These are phyloP conservation scores for Ectemnius lituratus DNA, from an alignment of 2,888 invertebrate species.

Conservation along the genomic window DNA sequence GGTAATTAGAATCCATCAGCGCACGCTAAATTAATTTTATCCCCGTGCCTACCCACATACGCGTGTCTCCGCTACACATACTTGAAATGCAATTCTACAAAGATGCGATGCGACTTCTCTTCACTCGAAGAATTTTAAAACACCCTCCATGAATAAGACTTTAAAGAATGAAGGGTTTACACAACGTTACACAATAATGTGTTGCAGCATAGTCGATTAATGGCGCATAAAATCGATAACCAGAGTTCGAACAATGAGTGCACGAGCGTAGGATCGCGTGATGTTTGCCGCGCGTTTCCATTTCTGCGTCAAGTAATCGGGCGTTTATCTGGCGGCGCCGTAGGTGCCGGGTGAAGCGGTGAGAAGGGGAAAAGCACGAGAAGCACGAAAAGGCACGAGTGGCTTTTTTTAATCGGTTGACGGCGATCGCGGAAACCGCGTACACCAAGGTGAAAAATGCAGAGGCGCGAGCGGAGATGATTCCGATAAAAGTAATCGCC, in stretches of 20 bases:
- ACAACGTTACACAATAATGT: too few species aligned
- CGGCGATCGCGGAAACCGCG: not conserved
- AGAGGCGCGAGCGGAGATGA: slow-evolving; percentile 4
- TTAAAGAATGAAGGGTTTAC: too few species aligned
- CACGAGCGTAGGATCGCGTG: not conserved
- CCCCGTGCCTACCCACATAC: too few species aligned
- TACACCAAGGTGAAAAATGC: slow-evolving; percentile 7
- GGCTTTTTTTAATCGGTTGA: slow-evolving; percentile 3
- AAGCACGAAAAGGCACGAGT: slow-evolving; percentile 3
- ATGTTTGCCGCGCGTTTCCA: not conserved
- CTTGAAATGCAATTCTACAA: too few species aligned
- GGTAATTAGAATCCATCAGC: not conserved
- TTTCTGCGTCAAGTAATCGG: slow-evolving; percentile 1
- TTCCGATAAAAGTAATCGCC: slow-evolving; percentile 3
- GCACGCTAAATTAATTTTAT: not conserved
- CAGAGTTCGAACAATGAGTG: too few species aligned
- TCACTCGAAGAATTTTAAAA: too few species aligned
- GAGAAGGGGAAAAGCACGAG: too few species aligned
- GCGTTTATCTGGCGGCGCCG: not conserved
- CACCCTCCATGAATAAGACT: too few species aligned
- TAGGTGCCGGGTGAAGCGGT: not conserved
- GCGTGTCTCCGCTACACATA: too few species aligned
- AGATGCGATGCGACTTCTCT: too few species aligned
- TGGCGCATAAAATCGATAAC: too few species aligned
- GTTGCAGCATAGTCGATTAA: too few species aligned